Base-by-base conservation (phyloP, 2,113 vertebrate genomes). In the Sterrhoptilus dennistouni region DNA sequence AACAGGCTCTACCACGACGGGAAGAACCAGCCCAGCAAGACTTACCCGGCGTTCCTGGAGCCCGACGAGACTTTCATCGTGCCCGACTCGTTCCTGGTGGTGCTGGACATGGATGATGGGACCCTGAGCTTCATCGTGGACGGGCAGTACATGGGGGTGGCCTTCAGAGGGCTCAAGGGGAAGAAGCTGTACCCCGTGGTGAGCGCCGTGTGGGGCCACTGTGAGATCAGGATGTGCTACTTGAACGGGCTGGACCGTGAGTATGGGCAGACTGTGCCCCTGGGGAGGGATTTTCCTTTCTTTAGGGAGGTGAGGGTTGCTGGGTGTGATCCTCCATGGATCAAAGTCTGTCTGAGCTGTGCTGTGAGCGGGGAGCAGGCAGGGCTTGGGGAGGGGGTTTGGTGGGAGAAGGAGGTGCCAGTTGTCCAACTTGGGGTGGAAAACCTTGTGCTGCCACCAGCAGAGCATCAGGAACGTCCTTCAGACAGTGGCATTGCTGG, bases 171-270 rank as follows among this genome's bases (percentile, higher is more conserved):
- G 92, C 99, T 99, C 81, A 99, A 99, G 80, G 99, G 99, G 96
- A 99, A 99, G 69, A 99, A 99, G 94, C 98, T 99, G 19, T 99
- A 99, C 83, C 99, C 99, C 0, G 98, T 99, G 74, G 99, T 99
- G 70, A 99, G 99, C 57, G 99, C 99, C 0, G 99, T 99, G 92
- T 99, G 99, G 99, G 99, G 99, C 97, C 99, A 99, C 98, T 99
- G 99, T 97, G 99, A 99, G 97, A 99, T 99, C 82, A 97, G 98
- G 91, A 99, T 99, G 98, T 99, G 99, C 96, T 99, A 99, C 98
- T 98, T 99, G 96, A 99, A 99, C n/a, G 99, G 99, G 66, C 99
- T 99, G 3, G 99, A 99, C 98, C 99, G 99, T 99, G 98, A 99
- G 99, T 99, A 98, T 94, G 29, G 38, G 38, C 38, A 38, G 38